Conservation (phyloP, 2,888 invertebrate species). For the Chrysotoxum bicinctum region DNA sequence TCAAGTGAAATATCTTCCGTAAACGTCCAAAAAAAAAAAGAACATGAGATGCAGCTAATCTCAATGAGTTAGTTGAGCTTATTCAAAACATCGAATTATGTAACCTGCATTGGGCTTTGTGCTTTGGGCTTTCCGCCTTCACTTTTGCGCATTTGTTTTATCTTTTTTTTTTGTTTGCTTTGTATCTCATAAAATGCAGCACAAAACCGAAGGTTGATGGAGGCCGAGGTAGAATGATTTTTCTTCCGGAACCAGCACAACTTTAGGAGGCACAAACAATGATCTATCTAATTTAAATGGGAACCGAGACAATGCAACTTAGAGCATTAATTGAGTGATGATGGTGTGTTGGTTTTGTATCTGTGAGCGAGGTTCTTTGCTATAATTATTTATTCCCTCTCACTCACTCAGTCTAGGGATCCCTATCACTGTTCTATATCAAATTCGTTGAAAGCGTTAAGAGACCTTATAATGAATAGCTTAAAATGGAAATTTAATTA, state of each 20-base stretch:
- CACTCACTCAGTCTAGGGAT: neutral
- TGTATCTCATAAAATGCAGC: slow-evolving; percentile 14
- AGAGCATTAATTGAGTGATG: slow-evolving; percentile 38
- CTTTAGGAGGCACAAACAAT: slow-evolving; percentile 15
- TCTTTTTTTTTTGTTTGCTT: neutral
- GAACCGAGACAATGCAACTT: slow-evolving; percentile 44
- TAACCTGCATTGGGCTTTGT: slow-evolving; percentile 21
- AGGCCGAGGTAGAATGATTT: slow-evolving; percentile 34
- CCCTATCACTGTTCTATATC: slow-evolving; percentile 1
- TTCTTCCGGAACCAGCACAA: slow-evolving; percentile 60
- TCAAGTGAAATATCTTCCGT: neutral
- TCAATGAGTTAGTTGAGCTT: slow-evolving; percentile 7
- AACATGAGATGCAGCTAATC: slow-evolving; percentile 24
- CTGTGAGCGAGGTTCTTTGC: neutral
- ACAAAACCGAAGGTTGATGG: slow-evolving; percentile 42
- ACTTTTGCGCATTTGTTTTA: slow-evolving; percentile 27
- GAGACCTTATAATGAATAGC: slow-evolving; percentile 6
- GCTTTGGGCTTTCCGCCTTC: slow-evolving; percentile 38
- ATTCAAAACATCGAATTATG: slow-evolving; percentile 27
- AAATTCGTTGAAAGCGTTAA: slow-evolving; percentile 37
- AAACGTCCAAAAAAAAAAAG: neutral
- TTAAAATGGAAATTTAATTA: slow-evolving; percentile 41
- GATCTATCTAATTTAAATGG: slow-evolving; percentile 40
- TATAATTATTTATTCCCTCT: neutral
- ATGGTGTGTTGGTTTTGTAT: neutral